Percentiles rank a stretch among this genome's conserved stretches.
Evolutionary conservation across 2,797 vertebrate genomes (phyloP).

Genomic region (Schizothorax lantsangensis): DNA sequence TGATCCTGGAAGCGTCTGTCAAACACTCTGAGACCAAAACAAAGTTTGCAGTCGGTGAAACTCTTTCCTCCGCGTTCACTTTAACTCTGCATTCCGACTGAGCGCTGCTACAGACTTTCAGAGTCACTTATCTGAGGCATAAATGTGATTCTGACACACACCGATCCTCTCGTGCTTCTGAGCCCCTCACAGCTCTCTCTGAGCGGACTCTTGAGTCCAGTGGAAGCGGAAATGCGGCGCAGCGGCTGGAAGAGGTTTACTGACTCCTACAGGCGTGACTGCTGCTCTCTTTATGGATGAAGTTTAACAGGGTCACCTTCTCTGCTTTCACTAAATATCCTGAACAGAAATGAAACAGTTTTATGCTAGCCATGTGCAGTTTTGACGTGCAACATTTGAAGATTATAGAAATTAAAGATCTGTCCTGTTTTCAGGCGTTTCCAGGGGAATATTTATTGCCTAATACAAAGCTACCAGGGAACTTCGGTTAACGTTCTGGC

Average conservation of each 20-base stretch:
- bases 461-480: neutral
- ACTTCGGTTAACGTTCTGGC: neutral
- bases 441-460: neutral
- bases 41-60: slow-evolving; percentile 37
- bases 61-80: neutral
- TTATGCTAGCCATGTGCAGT: neutral
- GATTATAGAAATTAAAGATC: neutral
- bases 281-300: slow-evolving; percentile 15
- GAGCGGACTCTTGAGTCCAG: slow-evolving; percentile 42
- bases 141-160: neutral
- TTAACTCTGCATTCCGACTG: slow-evolving; percentile 14
- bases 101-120: neutral
- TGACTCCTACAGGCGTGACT: slow-evolving; percentile 76
- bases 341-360: neutral
- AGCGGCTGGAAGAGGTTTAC: slow-evolving; percentile 60
- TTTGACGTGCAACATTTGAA: neutral
- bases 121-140: neutral
- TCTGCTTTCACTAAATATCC: slow-evolving; percentile 6
- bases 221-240: slow-evolving; percentile 68
- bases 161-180: slow-evolving; percentile 2
- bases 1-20: slow-evolving; percentile 26
- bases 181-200: slow-evolving; percentile 11
- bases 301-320: slow-evolving; percentile 4
- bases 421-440: neutral
- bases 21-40: slow-evolving; percentile 16